Evolutionary conservation across 2,113 vertebrate genomes (phyloP), one percentile per base, ranked within the genome.

Genomic region (Ictalurus furcatus): DNA sequence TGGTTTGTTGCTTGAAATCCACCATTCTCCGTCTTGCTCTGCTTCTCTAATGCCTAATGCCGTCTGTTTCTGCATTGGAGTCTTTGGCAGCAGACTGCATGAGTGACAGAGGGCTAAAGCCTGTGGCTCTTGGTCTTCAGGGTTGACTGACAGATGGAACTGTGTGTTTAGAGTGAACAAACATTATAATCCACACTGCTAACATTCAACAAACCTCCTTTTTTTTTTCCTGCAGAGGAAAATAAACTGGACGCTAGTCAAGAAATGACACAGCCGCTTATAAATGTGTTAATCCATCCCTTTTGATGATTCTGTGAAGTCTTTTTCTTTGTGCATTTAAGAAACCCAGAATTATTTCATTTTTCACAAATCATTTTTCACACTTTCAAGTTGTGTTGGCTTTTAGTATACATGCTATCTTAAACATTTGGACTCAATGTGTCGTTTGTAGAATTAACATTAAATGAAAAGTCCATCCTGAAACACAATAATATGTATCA

Each of bases 121-220:
- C 84, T 79, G 52, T 58, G 81, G 85, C 78, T 91, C 21, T 34
- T 21, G 17, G 37, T 85, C 78, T 30, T 37, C 73, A 69, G 48
- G 86, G 86, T 79, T 69, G 44, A 48, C 30, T 37, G 83, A 86
- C 87, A 91, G 76, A 78, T 67, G 6, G 84, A 58, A n/a, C 63
- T 90, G 73, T 79, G 88, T 87, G 65, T 87, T 48, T 85, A 25
- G 37, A 81, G 81, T 71, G 81, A 84, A 89, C 71, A 91, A 89
- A 89, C 90, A 87, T 85, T 44, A 85, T 87, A 91, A 91, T 89
- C 85, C 80, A 52, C 81, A 58, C 69, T 69, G 40, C 81, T 85
- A 63, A 87, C 12, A 30, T 85, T 79, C 56, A 91, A 48, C 84
- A 87, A 87, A 52, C 23, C 69, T 69, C 37, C 48, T 71, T 58